These are phyloP conservation scores for Tachyglossus aculeatus DNA, from an alignment of 2,797 vertebrate species.

Conservation along the genomic window DNA sequence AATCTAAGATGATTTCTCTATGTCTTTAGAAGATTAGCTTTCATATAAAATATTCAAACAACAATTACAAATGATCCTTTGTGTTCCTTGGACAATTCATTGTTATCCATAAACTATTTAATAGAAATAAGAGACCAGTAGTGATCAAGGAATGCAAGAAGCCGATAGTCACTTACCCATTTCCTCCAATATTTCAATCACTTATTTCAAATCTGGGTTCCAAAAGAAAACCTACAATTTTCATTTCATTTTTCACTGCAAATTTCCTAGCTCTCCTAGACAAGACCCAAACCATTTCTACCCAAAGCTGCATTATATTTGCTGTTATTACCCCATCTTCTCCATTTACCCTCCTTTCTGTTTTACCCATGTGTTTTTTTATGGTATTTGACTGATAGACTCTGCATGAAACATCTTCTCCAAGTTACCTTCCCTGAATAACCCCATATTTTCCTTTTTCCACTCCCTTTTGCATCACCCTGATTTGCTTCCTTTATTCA, in stretches of 20 bases:
- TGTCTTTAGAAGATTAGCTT: slow-evolving; percentile 57
- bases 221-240: neutral
- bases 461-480: too few species aligned
- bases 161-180: slow-evolving; percentile 3
- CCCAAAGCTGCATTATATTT: too few species aligned
- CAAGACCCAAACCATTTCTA: too few species aligned
- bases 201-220: slow-evolving; percentile 3
- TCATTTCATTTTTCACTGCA: neutral
- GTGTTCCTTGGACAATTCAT: slow-evolving; percentile 45
- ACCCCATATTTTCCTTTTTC: too few species aligned
- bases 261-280: neutral
- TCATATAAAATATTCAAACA: slow-evolving; percentile 63
- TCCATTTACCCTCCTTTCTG: neutral
- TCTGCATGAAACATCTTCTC: too few species aligned
- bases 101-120: slow-evolving; percentile 43
- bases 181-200: slow-evolving; percentile 26
- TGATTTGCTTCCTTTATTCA: too few species aligned
- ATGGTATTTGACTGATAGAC: too few species aligned
- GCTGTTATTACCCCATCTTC: neutral
- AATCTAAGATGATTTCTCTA: slow-evolving; percentile 57
- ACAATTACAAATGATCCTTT: slow-evolving; percentile 57
- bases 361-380: too few species aligned
- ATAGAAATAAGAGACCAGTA: slow-evolving; percentile 46
- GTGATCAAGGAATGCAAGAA: slow-evolving; percentile 25
- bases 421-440: too few species aligned